Percentiles rank a stretch among this genome's conserved stretches.
Conservation (phyloP, 2,797 vertebrate species). For the Myotis planiceps region DNA sequence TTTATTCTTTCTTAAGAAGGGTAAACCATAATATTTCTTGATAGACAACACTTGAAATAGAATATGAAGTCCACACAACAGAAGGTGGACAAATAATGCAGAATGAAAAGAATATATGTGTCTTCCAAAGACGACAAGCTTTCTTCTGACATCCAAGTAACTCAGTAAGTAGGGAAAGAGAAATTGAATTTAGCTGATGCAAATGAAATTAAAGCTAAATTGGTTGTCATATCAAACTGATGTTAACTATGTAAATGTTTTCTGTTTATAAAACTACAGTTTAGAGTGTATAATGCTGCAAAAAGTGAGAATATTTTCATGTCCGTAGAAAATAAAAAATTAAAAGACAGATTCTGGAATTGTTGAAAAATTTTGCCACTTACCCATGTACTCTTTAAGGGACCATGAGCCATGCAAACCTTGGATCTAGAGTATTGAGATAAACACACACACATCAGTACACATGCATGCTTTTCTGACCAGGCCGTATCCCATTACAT, state of each 20-base stretch:
- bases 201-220: conserved; percentile 87
- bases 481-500: conserved; percentile 89
- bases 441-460: conserved; percentile 46
- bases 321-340: conserved; percentile 54
- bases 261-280: conserved; percentile 76
- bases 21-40: conserved; percentile 53
- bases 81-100: conserved; percentile 58
- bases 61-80: background rate
- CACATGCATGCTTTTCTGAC: conserved; percentile 57
- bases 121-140: conserved; percentile 68
- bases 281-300: conserved; percentile 53
- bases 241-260: conserved; percentile 84
- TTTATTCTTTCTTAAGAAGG: conserved; percentile 43
- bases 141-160: conserved; percentile 68
- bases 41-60: conserved; percentile 62
- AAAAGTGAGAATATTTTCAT: conserved; percentile 50
- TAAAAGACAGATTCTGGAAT: conserved; percentile 40
- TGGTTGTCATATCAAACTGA: conserved; percentile 80
- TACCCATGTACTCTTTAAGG: conserved; percentile 43
- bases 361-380: conserved; percentile 21
- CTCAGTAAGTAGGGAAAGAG: conserved; percentile 66
- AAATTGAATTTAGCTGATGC: conserved; percentile 81
- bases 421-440: background rate
- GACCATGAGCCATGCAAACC: conserved; percentile 14
- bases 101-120: conserved; percentile 36